Evolutionary conservation across 2,113 vertebrate species (phyloP).

Genomic region (Pelecanus crispus): DNA sequence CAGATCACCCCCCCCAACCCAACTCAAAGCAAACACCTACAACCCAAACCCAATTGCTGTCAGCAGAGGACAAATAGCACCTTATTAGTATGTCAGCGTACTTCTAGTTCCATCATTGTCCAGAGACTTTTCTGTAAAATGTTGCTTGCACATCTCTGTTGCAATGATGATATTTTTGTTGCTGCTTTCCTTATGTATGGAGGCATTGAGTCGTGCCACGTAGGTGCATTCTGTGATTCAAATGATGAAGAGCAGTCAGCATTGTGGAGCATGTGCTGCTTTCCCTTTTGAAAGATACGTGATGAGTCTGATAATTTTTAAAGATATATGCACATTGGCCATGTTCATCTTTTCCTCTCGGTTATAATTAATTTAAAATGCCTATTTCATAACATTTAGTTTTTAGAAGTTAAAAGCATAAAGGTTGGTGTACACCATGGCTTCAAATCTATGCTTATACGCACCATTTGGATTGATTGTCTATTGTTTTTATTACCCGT

Average conservation of each 20-base stretch:
- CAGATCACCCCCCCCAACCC: background rate
- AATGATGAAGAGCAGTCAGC: background rate
- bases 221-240: background rate
- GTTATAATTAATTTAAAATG: background rate
- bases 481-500: background rate
- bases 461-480: background rate
- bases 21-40: too few relatives aligned
- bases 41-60: background rate
- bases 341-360: background rate
- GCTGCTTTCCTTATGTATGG: fast-evolving
- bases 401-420: background rate
- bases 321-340: background rate
- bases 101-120: background rate
- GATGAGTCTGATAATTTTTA: background rate
- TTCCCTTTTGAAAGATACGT: background rate
- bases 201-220: background rate
- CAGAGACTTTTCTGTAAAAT: background rate
- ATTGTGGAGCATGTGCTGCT: background rate
- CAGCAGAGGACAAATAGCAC: background rate
- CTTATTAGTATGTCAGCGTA: background rate
- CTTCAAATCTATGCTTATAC: background rate
- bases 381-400: fast-evolving
- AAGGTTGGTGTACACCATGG: fast-evolving
- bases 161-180: background rate
- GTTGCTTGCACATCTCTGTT: background rate